These are phyloP conservation scores for Rhabdomys pumilio DNA, from an alignment of 2,797 vertebrate genomes.

Conservation along the genomic window DNA sequence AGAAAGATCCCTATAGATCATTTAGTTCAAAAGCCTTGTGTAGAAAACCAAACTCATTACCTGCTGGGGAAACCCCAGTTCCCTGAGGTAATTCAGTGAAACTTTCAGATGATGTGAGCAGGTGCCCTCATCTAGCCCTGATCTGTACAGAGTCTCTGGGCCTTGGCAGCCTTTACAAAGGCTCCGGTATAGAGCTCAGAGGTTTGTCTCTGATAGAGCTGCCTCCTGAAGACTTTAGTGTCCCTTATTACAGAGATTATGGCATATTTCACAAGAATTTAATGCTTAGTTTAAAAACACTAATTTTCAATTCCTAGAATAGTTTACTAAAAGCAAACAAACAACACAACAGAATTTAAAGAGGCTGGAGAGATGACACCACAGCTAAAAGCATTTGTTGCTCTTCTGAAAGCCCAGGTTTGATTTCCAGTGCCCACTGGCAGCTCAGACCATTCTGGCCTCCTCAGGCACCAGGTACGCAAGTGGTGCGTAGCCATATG, in stretches of 20 bases:
- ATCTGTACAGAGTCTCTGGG: not conserved
- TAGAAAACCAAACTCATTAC: conserved; percentile 18
- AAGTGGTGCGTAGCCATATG: not conserved
- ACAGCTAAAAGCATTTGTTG: not conserved
- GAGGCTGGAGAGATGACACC: not conserved
- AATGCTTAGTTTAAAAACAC: conserved; percentile 18
- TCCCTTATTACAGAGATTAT: not conserved
- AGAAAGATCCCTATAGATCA: not conserved
- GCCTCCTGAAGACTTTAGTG: not conserved
- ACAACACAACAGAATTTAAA: not conserved
- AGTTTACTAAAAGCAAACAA: conserved; percentile 31
- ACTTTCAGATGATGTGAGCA: not conserved
- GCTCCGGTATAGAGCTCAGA: not conserved
- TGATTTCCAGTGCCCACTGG: not conserved
- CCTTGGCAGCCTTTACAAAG: not conserved
- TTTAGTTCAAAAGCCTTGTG: conserved; percentile 6
- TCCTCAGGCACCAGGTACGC: not conserved
- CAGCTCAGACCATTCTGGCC: not conserved
- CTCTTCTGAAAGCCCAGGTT: not conserved
- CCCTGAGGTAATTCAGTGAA: not conserved
- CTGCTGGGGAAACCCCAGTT: conserved; percentile 21
- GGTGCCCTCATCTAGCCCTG: no score
- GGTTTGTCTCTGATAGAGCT: not conserved
- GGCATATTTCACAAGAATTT: not conserved
- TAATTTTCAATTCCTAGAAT: conserved; percentile 33